A percentile compares a stretch with the other conserved stretches of the same genome.
Evolutionary conservation across 2,113 vertebrate genomes (phyloP).

Genomic region (Paradoxurus hermaphroditus): DNA sequence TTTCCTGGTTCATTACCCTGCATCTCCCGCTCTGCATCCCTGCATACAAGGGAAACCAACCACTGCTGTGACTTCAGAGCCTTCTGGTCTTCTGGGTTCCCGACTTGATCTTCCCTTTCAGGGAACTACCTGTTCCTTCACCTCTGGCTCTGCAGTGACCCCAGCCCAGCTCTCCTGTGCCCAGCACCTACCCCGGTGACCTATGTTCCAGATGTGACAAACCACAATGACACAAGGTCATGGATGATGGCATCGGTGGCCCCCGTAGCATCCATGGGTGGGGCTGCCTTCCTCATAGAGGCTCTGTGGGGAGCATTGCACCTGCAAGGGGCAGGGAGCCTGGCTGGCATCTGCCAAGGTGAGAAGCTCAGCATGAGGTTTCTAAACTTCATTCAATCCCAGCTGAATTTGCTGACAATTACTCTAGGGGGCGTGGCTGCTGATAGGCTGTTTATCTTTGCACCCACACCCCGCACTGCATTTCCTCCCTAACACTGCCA

Average conservation of each 20-base stretch:
- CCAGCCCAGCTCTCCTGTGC: neutral
- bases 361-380: neutral
- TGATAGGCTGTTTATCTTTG: neutral
- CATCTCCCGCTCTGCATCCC: neutral
- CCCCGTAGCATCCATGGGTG: neutral
- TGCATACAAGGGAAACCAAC: neutral
- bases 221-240: neutral
- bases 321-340: neutral
- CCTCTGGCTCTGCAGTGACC: too few species aligned
- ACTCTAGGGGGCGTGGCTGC: neutral
- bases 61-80: neutral
- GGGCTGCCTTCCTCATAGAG: neutral
- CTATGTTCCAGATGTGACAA: neutral
- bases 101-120: neutral
- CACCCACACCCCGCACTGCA: neutral
- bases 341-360: neutral
- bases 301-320: neutral
- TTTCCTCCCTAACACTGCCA: neutral
- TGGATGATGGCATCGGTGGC: rapidly evolving
- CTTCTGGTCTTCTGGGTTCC: neutral
- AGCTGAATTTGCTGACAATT: neutral
- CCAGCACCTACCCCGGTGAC: neutral
- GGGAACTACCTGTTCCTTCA: neutral
- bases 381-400: neutral
- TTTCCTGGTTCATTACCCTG: neutral